These are phyloP conservation scores for Neodiprion lecontei DNA, from an alignment of 1,140 invertebrate species.

Conservation along the genomic window DNA sequence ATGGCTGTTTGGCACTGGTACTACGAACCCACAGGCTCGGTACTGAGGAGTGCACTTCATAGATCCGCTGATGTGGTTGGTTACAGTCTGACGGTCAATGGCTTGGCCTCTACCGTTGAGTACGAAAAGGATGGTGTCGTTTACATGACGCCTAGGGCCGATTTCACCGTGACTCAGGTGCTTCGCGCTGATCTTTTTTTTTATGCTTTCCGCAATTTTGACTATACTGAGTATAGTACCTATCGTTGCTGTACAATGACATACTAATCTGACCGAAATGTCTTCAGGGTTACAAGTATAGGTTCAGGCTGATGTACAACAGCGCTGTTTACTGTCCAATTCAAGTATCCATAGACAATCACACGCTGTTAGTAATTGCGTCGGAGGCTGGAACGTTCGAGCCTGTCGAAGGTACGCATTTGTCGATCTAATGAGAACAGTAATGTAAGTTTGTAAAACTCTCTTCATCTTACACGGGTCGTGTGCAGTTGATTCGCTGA, in stretches of 20 bases:
- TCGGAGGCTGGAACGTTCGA: conserved; percentile 64
- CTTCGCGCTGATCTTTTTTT: background rate
- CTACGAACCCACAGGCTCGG: conserved; percentile 39
- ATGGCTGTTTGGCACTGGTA: conserved; percentile 65
- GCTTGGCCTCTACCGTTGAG: conserved; percentile 21
- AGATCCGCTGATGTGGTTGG: conserved; percentile 21
- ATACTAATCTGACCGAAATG: background rate
- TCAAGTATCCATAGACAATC: conserved; percentile 62
- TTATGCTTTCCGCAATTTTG: too few species aligned
- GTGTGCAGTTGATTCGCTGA: conserved; percentile 36
- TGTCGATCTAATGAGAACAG: background rate
- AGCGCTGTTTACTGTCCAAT: conserved; percentile 55
- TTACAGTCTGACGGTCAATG: conserved; percentile 30
- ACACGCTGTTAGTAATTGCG: conserved; percentile 60
- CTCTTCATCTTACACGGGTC: too few species aligned
- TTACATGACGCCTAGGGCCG: conserved; percentile 60
- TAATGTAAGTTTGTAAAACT: background rate
- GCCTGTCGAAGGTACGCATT: conserved; percentile 46
- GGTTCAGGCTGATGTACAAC: conserved; percentile 59
- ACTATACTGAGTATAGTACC: too few species aligned
- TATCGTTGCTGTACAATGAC: background rate
- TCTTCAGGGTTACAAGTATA: conserved; percentile 54
- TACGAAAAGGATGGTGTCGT: conserved; percentile 39
- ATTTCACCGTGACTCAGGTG: conserved; percentile 67
- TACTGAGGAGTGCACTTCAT: conserved; percentile 27